Evolutionary conservation across 2,113 vertebrate species (phyloP).

Genomic region (Otocyon megalotis): DNA sequence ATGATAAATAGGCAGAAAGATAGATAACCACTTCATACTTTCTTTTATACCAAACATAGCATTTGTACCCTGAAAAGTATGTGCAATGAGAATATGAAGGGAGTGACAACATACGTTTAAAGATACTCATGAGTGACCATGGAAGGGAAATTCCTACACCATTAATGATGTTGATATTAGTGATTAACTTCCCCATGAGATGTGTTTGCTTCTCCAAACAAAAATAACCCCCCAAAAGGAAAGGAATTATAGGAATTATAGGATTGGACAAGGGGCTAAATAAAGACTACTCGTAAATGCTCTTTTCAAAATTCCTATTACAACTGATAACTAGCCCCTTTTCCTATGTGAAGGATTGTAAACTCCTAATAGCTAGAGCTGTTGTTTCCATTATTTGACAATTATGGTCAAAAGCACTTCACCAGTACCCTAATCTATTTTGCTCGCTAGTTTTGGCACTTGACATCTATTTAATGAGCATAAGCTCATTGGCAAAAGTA

Average conservation of each 20-base stretch:
- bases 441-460: background rate
- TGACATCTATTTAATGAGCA: background rate
- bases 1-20: background rate
- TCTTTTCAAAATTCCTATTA: background rate
- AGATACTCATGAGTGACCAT: background rate
- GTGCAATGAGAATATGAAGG: background rate
- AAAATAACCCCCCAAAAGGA: background rate
- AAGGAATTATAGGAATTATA: background rate
- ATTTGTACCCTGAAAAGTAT: background rate
- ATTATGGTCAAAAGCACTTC: background rate
- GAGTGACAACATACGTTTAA: background rate
- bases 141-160: background rate
- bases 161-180: background rate
- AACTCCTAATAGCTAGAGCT: background rate
- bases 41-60: background rate
- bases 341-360: background rate
- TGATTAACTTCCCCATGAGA: background rate
- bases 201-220: background rate
- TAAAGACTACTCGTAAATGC: background rate
- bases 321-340: background rate
- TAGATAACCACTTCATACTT: background rate
- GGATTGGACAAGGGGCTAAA: background rate
- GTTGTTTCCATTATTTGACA: background rate
- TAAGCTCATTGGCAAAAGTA: background rate
- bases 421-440: background rate